Evolutionary conservation across 1,140 invertebrate genomes (phyloP).

Genomic region (Drosophila lacertosa): DNA sequence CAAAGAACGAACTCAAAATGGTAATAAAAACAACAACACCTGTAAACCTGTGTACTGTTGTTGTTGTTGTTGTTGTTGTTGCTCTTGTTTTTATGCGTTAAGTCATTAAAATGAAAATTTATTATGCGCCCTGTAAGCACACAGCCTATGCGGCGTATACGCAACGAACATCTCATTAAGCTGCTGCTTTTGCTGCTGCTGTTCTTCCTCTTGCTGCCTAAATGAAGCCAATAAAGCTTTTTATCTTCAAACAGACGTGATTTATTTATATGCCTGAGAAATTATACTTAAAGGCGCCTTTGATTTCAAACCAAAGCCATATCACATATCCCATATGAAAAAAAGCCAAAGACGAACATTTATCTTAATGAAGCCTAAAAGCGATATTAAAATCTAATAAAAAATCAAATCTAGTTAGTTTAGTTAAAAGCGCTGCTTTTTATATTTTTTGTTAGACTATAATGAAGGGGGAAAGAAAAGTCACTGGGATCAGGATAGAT

Average conservation of each 20-base stretch:
- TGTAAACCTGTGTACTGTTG: conserved; percentile 60
- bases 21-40: conserved; percentile 40
- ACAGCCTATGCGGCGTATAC: conserved; percentile 64
- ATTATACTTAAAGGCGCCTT: conserved; percentile 59
- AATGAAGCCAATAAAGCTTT: conserved; percentile 81
- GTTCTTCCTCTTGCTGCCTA: conserved; percentile 41
- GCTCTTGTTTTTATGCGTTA: conserved; percentile 78
- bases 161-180: conserved; percentile 73
- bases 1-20: conserved; percentile 21
- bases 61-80: conserved; percentile 29
- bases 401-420: neutral
- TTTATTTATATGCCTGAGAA: conserved; percentile 71
- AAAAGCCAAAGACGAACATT: neutral
- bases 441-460: no score
- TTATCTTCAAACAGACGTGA: conserved; percentile 75
- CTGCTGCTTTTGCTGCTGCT: conserved; percentile 36
- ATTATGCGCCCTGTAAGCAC: conserved; percentile 63
- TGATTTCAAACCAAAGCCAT: conserved; percentile 61
- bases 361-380: neutral
- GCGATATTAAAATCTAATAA: neutral
- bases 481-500: no score
- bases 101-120: conserved; percentile 83
- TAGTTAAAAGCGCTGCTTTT: no score
- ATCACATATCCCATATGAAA: neutral
- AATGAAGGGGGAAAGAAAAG: no score